These are phyloP conservation scores for Brachionus manjavacas DNA, from an alignment of 1,140 invertebrate species.

Conservation along the genomic window DNA sequence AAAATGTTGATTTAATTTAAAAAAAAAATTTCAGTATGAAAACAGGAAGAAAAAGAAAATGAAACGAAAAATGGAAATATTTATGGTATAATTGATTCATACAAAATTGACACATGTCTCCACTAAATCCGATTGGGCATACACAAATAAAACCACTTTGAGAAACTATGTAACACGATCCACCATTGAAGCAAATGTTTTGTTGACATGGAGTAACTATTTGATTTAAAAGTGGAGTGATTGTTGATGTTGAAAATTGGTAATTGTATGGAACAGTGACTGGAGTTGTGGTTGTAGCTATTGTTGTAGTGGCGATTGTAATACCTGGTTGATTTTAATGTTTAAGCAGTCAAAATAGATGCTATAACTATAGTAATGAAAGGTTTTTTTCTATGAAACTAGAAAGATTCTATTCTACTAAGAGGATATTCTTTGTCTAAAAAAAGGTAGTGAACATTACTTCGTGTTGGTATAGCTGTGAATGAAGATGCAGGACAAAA, in stretches of 20 bases:
- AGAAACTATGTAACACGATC: slow-evolving; percentile 57
- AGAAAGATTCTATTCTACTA: background rate
- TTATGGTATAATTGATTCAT: background rate
- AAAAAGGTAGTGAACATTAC: background rate
- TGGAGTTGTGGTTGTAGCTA: slow-evolving; percentile 5
- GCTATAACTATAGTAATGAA: background rate
- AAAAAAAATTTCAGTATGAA: background rate
- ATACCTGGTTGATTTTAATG: background rate
- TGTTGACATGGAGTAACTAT: slow-evolving; percentile 35
- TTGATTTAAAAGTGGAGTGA: slow-evolving; percentile 22
- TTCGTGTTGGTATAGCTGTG: background rate
- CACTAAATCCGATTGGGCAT: slow-evolving; percentile 47
- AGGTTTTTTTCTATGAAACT: background rate
- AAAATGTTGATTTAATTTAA: background rate
- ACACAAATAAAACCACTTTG: slow-evolving; percentile 67
- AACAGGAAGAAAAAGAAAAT: background rate
- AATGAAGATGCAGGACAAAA: slow-evolving; percentile 50
- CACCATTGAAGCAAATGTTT: slow-evolving; percentile 66
- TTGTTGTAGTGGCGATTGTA: background rate
- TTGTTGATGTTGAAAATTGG: background rate
- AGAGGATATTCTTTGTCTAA: background rate
- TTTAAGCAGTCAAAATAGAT: background rate
- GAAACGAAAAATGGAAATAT: background rate
- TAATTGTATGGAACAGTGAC: background rate
- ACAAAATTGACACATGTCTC: slow-evolving; percentile 55